phyloP scores from a whole-genome alignment of 2,888 invertebrate genomes.

The Cerastis rubricosa region DNA sequence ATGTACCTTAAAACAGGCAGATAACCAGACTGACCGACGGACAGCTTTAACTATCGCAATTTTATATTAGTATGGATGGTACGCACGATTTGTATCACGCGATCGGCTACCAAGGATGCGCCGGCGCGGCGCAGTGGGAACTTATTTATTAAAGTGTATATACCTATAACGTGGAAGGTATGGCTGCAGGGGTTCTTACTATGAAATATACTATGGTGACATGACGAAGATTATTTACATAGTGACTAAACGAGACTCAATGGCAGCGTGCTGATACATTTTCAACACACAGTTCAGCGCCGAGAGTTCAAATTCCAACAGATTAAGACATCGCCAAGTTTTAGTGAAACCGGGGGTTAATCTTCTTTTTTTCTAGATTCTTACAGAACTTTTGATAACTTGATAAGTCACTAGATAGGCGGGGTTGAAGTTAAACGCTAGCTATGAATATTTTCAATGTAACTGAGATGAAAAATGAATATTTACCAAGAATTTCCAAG shows the following conservation, averaged over 20 bases:
- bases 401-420: background rate
- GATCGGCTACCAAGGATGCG: conserved; percentile 46
- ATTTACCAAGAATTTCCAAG: background rate
- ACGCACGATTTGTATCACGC: conserved; percentile 51
- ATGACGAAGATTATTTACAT: background rate
- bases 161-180: conserved; percentile 1
- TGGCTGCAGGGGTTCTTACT: background rate
- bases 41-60: background rate
- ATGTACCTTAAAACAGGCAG: background rate
- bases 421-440: background rate
- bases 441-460: too few species aligned
- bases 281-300: background rate
- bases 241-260: background rate
- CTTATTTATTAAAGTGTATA: conserved; percentile 45
- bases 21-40: background rate
- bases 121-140: conserved; percentile 15
- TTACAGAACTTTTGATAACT: background rate
- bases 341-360: background rate
- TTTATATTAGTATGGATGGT: conserved; percentile 19
- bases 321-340: background rate
- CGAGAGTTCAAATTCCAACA: background rate
- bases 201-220: background rate
- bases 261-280: background rate
- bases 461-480: too few species aligned
- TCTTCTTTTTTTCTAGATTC: background rate